Percentiles rank a stretch among this genome's conserved stretches.
Evolutionary conservation across 2,888 invertebrate genomes (phyloP).

Genomic region (Megaustenia siamemsis): DNA sequence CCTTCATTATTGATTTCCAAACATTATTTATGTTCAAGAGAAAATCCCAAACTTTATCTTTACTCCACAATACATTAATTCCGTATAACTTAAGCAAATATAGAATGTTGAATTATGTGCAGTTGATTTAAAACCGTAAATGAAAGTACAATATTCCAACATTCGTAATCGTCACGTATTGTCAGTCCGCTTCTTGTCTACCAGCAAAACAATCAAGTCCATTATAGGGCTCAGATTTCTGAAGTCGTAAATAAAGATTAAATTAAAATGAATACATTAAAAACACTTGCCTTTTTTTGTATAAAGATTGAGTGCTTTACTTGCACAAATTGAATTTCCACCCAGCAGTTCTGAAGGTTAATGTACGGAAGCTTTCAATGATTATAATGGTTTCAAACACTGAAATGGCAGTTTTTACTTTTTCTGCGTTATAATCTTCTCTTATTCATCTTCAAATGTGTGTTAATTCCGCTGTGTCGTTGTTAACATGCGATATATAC

Average conservation of each 20-base stretch:
- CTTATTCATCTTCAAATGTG: too few relatives aligned
- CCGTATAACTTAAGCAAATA: too few relatives aligned
- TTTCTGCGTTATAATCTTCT: too few relatives aligned
- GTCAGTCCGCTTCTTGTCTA: background rate
- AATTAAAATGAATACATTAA: background rate
- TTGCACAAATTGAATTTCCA: background rate
- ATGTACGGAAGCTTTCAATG: background rate
- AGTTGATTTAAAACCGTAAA: background rate
- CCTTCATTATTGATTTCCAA: too few relatives aligned
- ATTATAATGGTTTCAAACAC: too few relatives aligned
- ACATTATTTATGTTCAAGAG: too few relatives aligned
- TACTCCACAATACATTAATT: too few relatives aligned
- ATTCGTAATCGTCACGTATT: background rate
- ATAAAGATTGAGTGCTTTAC: background rate
- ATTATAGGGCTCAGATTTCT: background rate
- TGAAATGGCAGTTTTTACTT: too few relatives aligned
- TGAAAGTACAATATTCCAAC: background rate
- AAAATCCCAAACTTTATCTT: too few relatives aligned
- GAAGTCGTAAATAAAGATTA: slow-evolving; percentile 2
- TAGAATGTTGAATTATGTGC: background rate
- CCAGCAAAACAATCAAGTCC: background rate
- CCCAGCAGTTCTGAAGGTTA: background rate
- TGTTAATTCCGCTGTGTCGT: too few relatives aligned
- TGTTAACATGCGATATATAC: too few relatives aligned
- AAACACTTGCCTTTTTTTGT: background rate